phyloP scores from a whole-genome alignment of 2,113 vertebrate species.

The Percopsis transmontana region DNA sequence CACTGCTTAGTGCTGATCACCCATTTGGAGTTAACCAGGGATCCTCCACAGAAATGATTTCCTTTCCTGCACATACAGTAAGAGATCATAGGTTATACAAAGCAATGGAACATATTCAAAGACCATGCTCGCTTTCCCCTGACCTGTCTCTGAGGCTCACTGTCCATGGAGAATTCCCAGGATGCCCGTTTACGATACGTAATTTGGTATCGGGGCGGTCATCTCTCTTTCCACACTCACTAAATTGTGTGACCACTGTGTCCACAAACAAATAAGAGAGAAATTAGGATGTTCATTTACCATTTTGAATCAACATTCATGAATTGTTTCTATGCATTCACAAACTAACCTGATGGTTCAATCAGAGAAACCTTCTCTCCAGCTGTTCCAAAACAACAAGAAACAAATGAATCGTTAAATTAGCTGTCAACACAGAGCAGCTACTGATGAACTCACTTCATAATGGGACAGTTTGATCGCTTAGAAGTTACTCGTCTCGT shows the following conservation, averaged over 20 bases:
- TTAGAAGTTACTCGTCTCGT: too few species aligned
- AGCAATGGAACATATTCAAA: background rate
- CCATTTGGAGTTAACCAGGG: slow-evolving; percentile 91
- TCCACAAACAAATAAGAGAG: slow-evolving; percentile 13
- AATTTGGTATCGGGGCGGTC: slow-evolving; percentile 58
- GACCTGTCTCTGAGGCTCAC: slow-evolving; percentile 94
- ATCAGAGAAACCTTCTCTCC: slow-evolving; percentile 73
- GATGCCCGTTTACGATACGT: slow-evolving; percentile 84
- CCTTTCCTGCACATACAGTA: slow-evolving; percentile 83
- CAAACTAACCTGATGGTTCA: slow-evolving; percentile 68
- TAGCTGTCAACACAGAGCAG: slow-evolving; percentile 11
- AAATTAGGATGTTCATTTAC: background rate
- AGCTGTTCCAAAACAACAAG: slow-evolving; percentile 66
- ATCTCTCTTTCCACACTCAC: slow-evolving; percentile 85
- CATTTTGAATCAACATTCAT: background rate
- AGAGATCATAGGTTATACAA: slow-evolving; percentile 34
- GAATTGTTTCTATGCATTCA: slow-evolving; percentile 9
- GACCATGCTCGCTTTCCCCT: slow-evolving; percentile 8
- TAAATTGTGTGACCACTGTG: slow-evolving; percentile 82
- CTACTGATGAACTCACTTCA: slow-evolving; percentile 3
- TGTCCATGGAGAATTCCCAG: slow-evolving; percentile 95
- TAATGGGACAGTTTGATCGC: too few species aligned
- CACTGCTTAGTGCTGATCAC: slow-evolving; percentile 95
- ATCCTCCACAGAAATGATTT: slow-evolving; percentile 93
- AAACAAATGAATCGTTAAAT: slow-evolving; percentile 35